These are phyloP conservation scores for Ascaphus truei DNA, from an alignment of 2,113 vertebrate genomes.

Conservation along the genomic window DNA sequence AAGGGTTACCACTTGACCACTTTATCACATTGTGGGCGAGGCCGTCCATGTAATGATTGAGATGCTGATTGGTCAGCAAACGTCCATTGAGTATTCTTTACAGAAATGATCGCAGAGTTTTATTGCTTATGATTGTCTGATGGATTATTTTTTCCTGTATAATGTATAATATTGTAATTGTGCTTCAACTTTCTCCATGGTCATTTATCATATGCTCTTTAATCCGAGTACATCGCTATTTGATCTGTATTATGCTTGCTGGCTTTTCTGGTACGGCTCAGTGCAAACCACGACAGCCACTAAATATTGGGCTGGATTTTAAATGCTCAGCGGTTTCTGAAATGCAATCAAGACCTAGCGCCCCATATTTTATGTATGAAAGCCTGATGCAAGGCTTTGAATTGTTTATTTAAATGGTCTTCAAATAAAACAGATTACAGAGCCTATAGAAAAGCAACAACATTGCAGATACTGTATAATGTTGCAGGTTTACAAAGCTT, in stretches of 20 bases:
- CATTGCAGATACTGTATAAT: background rate
- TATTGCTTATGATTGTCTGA: conserved; percentile 32
- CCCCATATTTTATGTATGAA: conserved; percentile 39
- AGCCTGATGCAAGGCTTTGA: conserved; percentile 34
- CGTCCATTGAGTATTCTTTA: too few relatives aligned
- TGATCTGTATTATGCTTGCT: conserved; percentile 31
- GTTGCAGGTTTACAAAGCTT: background rate
- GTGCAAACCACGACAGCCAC: conserved; percentile 31
- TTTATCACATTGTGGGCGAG: too few relatives aligned
- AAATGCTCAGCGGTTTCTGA: conserved; percentile 36
- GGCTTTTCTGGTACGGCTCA: conserved; percentile 26
- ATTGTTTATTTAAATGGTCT: conserved; percentile 38
- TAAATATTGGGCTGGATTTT: conserved; percentile 28
- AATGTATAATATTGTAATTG: conserved; percentile 39
- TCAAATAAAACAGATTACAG: conserved; percentile 36
- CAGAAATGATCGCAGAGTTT: conserved; percentile 28
- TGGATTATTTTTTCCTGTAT: conserved; percentile 37
- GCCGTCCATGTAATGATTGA: too few relatives aligned
- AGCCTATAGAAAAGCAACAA: background rate
- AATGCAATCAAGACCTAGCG: conserved; percentile 32
- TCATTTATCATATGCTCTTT: conserved; percentile 37
- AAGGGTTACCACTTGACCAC: too few relatives aligned
- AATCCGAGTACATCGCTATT: conserved; percentile 35
- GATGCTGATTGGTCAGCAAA: too few relatives aligned
- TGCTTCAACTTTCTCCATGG: conserved; percentile 27